Percentiles rank a stretch among this genome's conserved stretches.
phyloP scores from a whole-genome alignment of 2,113 vertebrate species.

The Platysternon megacephalum region DNA sequence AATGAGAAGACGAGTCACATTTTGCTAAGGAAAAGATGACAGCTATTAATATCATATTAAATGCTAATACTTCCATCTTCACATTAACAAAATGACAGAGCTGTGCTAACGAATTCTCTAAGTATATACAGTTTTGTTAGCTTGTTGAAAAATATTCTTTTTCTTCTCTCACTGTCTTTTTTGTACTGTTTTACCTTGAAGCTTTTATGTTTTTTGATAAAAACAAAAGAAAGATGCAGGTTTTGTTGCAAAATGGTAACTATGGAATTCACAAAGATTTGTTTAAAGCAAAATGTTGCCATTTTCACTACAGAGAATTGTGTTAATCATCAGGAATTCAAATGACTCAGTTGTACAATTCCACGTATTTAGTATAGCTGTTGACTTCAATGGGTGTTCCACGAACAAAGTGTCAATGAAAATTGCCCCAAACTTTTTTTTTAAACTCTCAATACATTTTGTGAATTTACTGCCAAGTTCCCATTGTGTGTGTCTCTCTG shows the following conservation, averaged over 20 bases:
- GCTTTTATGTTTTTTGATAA: background rate
- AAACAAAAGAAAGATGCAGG: background rate
- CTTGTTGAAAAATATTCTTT: background rate
- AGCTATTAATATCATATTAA: conserved; percentile 21
- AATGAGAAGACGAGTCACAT: background rate
- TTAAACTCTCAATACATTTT: too few species aligned
- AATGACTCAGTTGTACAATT: background rate
- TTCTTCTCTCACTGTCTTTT: background rate
- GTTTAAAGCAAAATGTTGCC: accelerated
- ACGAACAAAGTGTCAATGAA: background rate
- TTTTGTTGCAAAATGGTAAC: background rate
- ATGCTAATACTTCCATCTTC: background rate
- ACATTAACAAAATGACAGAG: background rate
- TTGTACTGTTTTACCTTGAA: background rate
- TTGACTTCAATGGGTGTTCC: background rate
- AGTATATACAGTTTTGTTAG: background rate
- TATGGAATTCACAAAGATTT: background rate
- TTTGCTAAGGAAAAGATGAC: background rate
- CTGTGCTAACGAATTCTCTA: background rate
- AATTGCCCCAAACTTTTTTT: too few species aligned
- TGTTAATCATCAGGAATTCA: background rate
- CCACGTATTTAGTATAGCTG: background rate
- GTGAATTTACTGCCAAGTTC: too few species aligned
- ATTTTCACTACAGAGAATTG: background rate
- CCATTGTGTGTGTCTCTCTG: too few species aligned